These are phyloP conservation scores for Lepidothrix coronata DNA, from an alignment of 2,113 vertebrate genomes.

Conservation along the genomic window DNA sequence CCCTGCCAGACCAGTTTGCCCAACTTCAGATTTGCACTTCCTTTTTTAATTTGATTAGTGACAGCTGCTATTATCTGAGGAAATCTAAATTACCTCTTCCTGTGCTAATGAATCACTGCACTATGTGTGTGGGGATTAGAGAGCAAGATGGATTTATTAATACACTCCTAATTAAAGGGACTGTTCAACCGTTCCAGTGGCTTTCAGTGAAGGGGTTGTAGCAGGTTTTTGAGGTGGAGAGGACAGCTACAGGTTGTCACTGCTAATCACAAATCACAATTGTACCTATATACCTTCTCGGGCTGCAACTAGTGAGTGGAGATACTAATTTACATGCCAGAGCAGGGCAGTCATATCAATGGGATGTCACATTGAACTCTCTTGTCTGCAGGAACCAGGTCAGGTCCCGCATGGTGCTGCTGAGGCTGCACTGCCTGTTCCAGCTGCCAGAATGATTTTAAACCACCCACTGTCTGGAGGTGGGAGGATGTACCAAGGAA, in stretches of 20 bases:
- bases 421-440: not conserved
- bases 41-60: slow-evolving; percentile 73
- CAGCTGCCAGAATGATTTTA: not conserved
- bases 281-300: slow-evolving; percentile 12
- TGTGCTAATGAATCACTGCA: slow-evolving; percentile 76
- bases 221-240: not conserved
- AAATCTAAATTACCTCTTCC: slow-evolving; percentile 78
- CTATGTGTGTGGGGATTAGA: slow-evolving; percentile 61
- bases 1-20: not conserved
- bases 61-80: slow-evolving; percentile 76
- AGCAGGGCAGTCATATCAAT: not conserved
- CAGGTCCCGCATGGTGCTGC: not conserved
- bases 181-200: slow-evolving; percentile 18
- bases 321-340: not conserved
- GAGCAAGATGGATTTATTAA: slow-evolving; percentile 77
- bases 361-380: not conserved
- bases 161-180: slow-evolving; percentile 73
- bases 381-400: not conserved
- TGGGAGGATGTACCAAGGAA: not conserved
- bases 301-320: not conserved
- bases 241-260: not conserved
- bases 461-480: not conserved
- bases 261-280: not conserved
- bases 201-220: not conserved
- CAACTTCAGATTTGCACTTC: slow-evolving; percentile 47